Evolutionary conservation across 1,140 invertebrate genomes (phyloP).

Genomic region (Nebria ingens): DNA sequence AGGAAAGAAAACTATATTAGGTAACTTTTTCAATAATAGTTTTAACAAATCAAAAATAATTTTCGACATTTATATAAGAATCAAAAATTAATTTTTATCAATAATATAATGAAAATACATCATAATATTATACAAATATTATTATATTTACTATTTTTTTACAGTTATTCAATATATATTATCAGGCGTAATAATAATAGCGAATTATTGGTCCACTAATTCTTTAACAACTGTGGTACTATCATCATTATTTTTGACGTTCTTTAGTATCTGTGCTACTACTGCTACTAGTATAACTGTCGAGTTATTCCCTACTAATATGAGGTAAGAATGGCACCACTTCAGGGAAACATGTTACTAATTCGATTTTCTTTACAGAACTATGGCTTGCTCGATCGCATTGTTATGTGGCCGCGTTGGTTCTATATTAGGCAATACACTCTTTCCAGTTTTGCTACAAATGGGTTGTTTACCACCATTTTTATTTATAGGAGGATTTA

Average conservation of each 20-base stretch:
- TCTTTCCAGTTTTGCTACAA: conserved; percentile 36
- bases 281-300: conserved; percentile 15
- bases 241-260: conserved; percentile 10
- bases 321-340: conserved; percentile 11
- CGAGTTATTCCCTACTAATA: conserved; percentile 18
- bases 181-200: conserved; percentile 8
- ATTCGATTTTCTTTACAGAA: conserved; percentile 25
- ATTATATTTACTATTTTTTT: background rate
- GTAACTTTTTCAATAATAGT: too few species aligned
- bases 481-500: conserved; percentile 25
- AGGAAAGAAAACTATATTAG: conserved; percentile 14
- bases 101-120: too few species aligned
- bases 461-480: conserved; percentile 32
- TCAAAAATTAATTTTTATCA: too few species aligned
- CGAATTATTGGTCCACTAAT: conserved; percentile 13
- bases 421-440: conserved; percentile 33
- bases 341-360: background rate
- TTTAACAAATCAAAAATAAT: too few species aligned
- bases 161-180: conserved; percentile 12
- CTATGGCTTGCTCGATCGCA: conserved; percentile 36
- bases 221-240: conserved; percentile 7
- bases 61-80: too few species aligned
- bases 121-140: too few species aligned
- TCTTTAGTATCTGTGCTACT: conserved; percentile 11
- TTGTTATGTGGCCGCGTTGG: conserved; percentile 35